Conservation (phyloP, 2,113 vertebrate species). For the Datnioides undecimradiatus region DNA sequence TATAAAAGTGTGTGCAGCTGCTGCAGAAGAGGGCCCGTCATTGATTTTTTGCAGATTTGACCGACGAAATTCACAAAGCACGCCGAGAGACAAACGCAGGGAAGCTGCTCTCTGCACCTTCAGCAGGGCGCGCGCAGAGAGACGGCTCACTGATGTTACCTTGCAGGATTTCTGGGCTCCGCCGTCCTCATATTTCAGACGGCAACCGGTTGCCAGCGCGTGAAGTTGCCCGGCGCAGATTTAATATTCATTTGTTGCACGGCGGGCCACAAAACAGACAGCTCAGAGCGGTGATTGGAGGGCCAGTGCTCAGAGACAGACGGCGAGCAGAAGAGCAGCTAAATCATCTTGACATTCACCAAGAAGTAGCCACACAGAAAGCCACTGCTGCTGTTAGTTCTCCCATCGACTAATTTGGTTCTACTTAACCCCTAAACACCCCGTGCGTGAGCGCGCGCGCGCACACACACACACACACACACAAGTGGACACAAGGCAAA, state of each 20-base stretch:
- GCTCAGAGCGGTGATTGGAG: slow-evolving; percentile 73
- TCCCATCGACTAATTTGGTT: slow-evolving; percentile 81
- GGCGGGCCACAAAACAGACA: slow-evolving; percentile 70
- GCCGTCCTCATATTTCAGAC: slow-evolving; percentile 43
- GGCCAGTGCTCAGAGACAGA: slow-evolving; percentile 77
- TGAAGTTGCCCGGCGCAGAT: slow-evolving; percentile 54
- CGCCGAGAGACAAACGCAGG: neutral
- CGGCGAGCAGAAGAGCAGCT: slow-evolving; percentile 77
- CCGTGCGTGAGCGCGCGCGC: neutral
- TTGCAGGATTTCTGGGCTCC: slow-evolving; percentile 30
- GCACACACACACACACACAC: slow-evolving; percentile 45
- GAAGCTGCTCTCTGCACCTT: neutral
- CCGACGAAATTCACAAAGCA: neutral
- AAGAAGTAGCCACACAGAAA: slow-evolving; percentile 78
- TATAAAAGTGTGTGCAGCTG: neutral
- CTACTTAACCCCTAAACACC: slow-evolving; percentile 79
- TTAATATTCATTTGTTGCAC: slow-evolving; percentile 78
- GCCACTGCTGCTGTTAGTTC: slow-evolving; percentile 73
- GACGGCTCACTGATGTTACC: slow-evolving; percentile 32
- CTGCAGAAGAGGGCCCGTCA: neutral
- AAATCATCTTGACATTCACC: slow-evolving; percentile 83
- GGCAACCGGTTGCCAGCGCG: slow-evolving; percentile 43
- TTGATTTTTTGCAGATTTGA: neutral
- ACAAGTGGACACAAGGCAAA: slow-evolving; percentile 63
- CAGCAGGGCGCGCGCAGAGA: neutral